Conservation (phyloP, 2,113 vertebrate genomes). For the Syngnathoides biaculeatus region DNA sequence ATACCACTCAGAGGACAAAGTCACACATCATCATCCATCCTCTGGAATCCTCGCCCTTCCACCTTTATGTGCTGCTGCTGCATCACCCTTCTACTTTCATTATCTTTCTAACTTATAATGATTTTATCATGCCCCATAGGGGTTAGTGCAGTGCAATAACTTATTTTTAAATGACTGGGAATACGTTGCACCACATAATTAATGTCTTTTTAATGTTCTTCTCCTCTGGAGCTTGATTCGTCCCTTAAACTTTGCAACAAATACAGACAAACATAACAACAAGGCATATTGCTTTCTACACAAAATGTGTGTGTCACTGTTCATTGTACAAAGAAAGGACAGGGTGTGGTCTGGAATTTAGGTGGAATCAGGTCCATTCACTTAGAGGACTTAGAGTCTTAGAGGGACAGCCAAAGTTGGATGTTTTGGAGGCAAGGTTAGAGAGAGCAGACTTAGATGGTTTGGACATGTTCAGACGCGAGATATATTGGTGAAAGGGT, state of each 20-base stretch:
- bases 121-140: slow-evolving; percentile 65
- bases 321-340: slow-evolving; percentile 12
- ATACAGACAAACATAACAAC: slow-evolving; percentile 54
- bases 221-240: slow-evolving; percentile 66
- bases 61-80: slow-evolving; percentile 47
- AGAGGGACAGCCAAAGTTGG: too few relatives aligned
- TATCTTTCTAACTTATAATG: slow-evolving; percentile 68
- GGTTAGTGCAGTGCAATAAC: slow-evolving; percentile 59
- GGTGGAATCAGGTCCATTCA: too few relatives aligned
- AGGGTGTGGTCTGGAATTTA: slow-evolving; percentile 2
- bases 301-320: slow-evolving; percentile 55
- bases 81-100: slow-evolving; percentile 65
- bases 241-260: slow-evolving; percentile 63
- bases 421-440: too few relatives aligned
- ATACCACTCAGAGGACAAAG: not conserved
- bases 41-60: slow-evolving; percentile 36
- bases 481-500: too few relatives aligned
- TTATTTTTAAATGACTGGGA: slow-evolving; percentile 65
- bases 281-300: slow-evolving; percentile 51
- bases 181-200: slow-evolving; percentile 64
- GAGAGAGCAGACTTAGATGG: too few relatives aligned
- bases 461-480: too few relatives aligned
- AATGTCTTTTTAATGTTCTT: slow-evolving; percentile 74
- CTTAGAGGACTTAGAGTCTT: too few relatives aligned
- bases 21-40: slow-evolving; percentile 12